A percentile compares a stretch with the other conserved stretches of the same genome.
Conservation (phyloP, 2,113 vertebrate genomes). For the Acanthisitta chloris region DNA sequence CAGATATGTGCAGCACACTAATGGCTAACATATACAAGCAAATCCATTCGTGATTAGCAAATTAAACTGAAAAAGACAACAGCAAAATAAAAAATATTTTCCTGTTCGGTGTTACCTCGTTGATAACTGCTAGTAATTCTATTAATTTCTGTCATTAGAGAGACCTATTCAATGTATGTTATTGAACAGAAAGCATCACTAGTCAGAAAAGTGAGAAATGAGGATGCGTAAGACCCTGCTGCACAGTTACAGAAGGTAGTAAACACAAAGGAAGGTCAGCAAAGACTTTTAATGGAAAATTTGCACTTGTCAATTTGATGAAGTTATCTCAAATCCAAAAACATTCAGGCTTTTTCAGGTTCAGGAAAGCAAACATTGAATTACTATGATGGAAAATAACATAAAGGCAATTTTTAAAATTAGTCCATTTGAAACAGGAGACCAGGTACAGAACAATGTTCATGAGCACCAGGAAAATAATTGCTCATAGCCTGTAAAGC, state of each 20-base stretch:
- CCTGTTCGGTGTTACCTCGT: background rate
- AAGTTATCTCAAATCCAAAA: background rate
- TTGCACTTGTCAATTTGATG: background rate
- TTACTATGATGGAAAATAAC: background rate
- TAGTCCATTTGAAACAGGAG: background rate
- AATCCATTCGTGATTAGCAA: background rate
- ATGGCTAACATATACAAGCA: background rate
- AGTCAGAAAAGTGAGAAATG: background rate
- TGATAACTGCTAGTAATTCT: background rate
- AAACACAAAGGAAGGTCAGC: background rate
- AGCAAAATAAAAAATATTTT: background rate
- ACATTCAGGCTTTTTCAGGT: background rate
- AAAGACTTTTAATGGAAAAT: background rate
- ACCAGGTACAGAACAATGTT: background rate
- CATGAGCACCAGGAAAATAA: background rate
- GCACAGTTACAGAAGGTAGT: background rate
- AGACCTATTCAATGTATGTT: background rate
- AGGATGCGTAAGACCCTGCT: background rate
- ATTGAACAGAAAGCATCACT: background rate
- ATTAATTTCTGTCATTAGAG: background rate
- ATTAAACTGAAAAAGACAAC: background rate
- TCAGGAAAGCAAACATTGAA: background rate
- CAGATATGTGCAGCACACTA: background rate
- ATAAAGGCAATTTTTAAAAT: background rate
- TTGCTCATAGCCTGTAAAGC: background rate